Base-by-base conservation (phyloP, 2,797 vertebrate species). In the Falco biarmicus region DNA sequence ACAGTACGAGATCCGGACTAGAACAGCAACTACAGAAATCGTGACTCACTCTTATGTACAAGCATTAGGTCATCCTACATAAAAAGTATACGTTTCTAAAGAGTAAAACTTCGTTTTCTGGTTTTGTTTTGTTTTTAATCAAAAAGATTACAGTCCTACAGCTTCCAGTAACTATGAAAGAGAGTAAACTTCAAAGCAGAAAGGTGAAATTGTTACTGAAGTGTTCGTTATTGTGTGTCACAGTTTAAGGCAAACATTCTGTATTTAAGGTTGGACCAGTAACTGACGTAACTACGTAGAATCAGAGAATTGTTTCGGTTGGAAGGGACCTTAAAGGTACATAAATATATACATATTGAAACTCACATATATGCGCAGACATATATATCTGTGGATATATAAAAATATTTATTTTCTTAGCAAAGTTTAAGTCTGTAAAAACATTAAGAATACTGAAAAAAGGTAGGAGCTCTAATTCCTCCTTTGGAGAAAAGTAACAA, bases 401-500 rank as follows among this genome's bases (percentile, higher is more conserved):
- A 96, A 96, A 96, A 93, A 95, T 95, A 96, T 25, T 89, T 87
- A 6, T 90, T 95, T 92, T 83, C 79, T 89, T 96, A 84, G 71
- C 79, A 91, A 96, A 96, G 65, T 93, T 93, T 91, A 94, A 56
- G 61, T 92, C 64, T 85, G 37, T 85, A 93, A 93, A 90, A 97
- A 89, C 43, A 93, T 76, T 54, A 84, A 83, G 57, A 93, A 76
- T 82, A 93, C 47, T 90, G 93, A 63, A 75, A 75, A 83, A 96
- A 86, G 54, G 65, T 39, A 87, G 73, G 73, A 85, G 50, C 70
- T 74, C 50, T 87, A 91, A 89, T 92, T 96, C 89, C 94, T 96
- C 95, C 93, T 95, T 86, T 91, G 95, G 94, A 96, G 94, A 93
- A 96, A 96, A 87, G 68, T 65, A 89, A 59, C 43, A 93, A 95